Base-by-base conservation (phyloP, 2,797 vertebrate species). In the Hydrolagus colliei region DNA sequence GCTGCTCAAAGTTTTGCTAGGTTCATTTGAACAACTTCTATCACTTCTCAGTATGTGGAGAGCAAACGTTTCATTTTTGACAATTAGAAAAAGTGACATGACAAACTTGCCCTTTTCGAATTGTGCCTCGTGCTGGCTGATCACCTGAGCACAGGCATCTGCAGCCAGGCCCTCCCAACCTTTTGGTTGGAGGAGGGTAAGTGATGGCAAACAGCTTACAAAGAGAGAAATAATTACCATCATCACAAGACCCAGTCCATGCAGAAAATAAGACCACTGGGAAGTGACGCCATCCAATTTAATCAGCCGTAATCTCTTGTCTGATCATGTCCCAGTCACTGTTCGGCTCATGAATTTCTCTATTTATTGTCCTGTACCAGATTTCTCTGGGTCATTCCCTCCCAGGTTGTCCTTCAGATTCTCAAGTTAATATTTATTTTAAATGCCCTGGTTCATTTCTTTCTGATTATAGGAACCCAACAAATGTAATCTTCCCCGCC, bases 131-230 rank as follows among this genome's bases (percentile, higher is more conserved):
- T 76, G 59, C 18, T 52, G 59, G 75, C 9, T 77, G 75, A 77
- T 61, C 18, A 0, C 41, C 52, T 61, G 18, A n/a, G 71, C 20
- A 18, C 9, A 72, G 75, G 59, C 20, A 41, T 59, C 16, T 32
- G 9, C 35, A 75, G 14, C 41, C 9, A 77, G 41, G 12, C 18
- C 75, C 52, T 77, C 75, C 75, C 75, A 77, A 9, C 18, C 75
- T 59, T 77, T 18, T 61, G 52, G 75, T 18, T 77, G 41, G 41
- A 77, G 41, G 9, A 61, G 61, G 75, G 61, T 77, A 77, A 77
- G 75, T 52, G 52, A 61, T 77, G 75, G 75, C 52, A 77, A 77
- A 77, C 75, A 77, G 75, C 75, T 61, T 61, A 52, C 75, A 77
- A 77, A 77, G 18, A 77, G 41, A 61, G 75, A 61, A 61, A 59